Conservation (phyloP, 2,888 invertebrate genomes). For the Drosophila algonquin region DNA sequence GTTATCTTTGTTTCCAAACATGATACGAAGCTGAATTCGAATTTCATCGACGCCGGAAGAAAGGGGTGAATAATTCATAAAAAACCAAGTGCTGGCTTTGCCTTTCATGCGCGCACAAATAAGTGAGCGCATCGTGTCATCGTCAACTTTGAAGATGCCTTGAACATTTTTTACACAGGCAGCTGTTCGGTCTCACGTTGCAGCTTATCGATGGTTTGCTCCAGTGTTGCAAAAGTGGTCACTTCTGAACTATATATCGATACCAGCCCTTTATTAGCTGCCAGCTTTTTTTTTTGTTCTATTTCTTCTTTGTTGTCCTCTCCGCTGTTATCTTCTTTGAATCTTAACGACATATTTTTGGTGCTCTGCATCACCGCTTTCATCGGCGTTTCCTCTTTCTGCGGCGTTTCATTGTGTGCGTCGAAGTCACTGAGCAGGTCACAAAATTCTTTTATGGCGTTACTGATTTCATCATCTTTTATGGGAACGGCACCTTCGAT, state of each 20-base stretch:
- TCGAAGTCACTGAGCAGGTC: no score
- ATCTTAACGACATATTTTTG: background rate
- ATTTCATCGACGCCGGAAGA: background rate
- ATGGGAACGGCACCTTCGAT: background rate
- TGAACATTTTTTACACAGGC: no score
- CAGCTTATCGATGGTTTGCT: no score
- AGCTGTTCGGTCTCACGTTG: no score
- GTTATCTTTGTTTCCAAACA: constrained; percentile 3
- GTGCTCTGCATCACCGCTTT: background rate
- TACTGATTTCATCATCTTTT: background rate
- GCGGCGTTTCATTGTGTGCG: background rate
- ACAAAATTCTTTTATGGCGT: background rate
- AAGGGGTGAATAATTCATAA: no score
- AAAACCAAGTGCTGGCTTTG: no score
- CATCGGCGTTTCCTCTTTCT: background rate
- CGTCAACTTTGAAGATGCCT: no score
- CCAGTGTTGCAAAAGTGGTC: no score
- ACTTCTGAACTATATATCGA: background rate
- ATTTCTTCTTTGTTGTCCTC: background rate
- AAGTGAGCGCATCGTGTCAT: no score
- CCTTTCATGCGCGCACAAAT: no score
- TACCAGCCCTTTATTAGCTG: no score
- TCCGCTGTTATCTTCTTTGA: no score
- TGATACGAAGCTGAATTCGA: background rate
- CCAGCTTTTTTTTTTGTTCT: background rate